Percentiles rank a stretch among this genome's conserved stretches.
phyloP scores from a whole-genome alignment of 2,113 vertebrate species.

The Murina feae region DNA sequence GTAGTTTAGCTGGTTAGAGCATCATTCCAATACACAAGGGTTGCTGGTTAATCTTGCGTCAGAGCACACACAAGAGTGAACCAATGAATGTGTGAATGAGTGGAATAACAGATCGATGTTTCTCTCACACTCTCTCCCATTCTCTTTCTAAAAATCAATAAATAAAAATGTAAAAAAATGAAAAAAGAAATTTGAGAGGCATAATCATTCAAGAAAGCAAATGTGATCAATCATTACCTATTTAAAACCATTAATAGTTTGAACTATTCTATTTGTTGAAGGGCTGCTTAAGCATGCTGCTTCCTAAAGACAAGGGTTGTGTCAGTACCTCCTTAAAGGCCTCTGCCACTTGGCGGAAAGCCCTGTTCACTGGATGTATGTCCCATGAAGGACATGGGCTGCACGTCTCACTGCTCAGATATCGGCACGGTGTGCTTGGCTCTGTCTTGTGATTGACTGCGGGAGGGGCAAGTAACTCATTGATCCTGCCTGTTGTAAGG shows the following conservation, averaged over 20 bases:
- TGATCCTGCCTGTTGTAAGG: neutral
- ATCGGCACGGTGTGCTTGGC: neutral
- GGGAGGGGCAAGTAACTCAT: neutral
- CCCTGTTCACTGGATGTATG: neutral
- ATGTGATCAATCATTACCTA: slow-evolving; percentile 51
- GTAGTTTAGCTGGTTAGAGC: too few species aligned
- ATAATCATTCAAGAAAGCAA: slow-evolving; percentile 37
- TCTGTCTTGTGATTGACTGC: neutral
- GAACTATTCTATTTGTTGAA: neutral
- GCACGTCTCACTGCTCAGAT: neutral
- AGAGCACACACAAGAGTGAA: too few species aligned
- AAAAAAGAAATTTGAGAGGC: neutral
- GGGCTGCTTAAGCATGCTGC: neutral
- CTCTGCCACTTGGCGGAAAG: neutral
- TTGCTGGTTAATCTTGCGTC: too few species aligned
- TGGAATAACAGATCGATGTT: too few species aligned
- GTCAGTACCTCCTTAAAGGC: neutral
- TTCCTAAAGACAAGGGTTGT: neutral
- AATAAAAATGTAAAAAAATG: neutral
- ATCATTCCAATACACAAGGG: too few species aligned
- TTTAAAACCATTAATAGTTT: slow-evolving; percentile 44
- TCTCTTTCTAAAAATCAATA: too few species aligned
- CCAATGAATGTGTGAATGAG: too few species aligned
- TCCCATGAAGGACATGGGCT: neutral
- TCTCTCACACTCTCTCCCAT: too few species aligned